These are phyloP conservation scores for Aporophyla lueneburgensis DNA, from an alignment of 2,888 invertebrate genomes.

Conservation along the genomic window DNA sequence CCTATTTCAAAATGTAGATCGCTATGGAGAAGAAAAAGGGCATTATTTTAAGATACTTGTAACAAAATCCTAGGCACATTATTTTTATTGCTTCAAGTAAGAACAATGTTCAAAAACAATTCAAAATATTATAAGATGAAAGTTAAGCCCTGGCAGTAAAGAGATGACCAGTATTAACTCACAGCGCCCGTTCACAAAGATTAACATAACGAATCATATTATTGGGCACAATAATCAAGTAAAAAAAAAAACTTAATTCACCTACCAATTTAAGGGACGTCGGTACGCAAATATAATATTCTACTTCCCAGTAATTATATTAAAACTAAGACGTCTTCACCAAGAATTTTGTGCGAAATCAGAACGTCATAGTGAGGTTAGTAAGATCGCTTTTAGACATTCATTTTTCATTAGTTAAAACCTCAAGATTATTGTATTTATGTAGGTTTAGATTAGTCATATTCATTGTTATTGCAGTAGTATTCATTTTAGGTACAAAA, in stretches of 20 bases:
- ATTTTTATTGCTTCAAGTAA: neutral
- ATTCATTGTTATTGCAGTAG: neutral
- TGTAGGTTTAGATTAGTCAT: slow-evolving; percentile 22
- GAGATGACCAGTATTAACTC: neutral
- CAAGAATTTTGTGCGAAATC: neutral
- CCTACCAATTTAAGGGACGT: neutral
- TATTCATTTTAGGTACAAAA: slow-evolving; percentile 15
- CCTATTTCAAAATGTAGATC: neutral
- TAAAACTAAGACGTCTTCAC: neutral
- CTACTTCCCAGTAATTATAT: neutral
- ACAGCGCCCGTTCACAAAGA: neutral
- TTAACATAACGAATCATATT: neutral
- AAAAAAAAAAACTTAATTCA: no score
- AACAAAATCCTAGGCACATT: neutral
- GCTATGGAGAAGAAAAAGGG: neutral
- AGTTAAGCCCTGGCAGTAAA: neutral
- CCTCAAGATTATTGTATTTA: neutral
- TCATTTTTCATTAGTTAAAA: neutral
- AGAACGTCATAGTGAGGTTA: neutral
- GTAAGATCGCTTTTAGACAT: neutral
- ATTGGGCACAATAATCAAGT: neutral
- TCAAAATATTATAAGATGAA: neutral
- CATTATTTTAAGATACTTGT: neutral
- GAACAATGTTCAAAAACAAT: neutral
- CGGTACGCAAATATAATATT: neutral